Percentiles rank a stretch among this genome's conserved stretches.
Evolutionary conservation across 2,113 vertebrate genomes (phyloP).

Genomic region (Tiliqua scincoides): DNA sequence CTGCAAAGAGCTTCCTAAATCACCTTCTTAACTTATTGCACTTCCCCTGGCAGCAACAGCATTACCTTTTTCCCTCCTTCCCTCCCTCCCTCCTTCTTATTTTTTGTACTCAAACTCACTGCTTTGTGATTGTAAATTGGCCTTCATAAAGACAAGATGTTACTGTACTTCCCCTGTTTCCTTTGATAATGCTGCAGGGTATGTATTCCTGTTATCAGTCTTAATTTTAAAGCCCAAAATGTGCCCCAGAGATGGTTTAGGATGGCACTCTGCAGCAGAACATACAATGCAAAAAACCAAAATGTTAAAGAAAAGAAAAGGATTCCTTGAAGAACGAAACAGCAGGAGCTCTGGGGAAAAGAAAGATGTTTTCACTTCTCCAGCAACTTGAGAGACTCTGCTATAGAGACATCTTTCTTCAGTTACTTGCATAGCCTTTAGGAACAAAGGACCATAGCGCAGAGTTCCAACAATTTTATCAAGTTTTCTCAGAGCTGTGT

Average conservation of each 20-base stretch:
- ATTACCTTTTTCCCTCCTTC: rapidly evolving
- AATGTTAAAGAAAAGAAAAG: neutral
- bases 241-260: neutral
- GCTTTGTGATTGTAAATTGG: neutral
- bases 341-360: neutral
- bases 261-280: neutral
- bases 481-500: neutral
- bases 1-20: neutral
- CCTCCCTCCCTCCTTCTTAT: neutral
- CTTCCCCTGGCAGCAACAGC: neutral
- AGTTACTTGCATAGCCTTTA: neutral
- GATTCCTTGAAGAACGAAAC: neutral
- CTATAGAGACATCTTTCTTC: neutral
- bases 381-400: neutral
- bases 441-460: neutral
- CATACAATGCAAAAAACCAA: neutral
- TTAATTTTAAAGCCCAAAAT: neutral
- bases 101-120: neutral
- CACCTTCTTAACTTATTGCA: neutral
- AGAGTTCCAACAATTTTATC: neutral
- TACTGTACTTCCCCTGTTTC: neutral
- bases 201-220: neutral
- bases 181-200: neutral
- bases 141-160: neutral
- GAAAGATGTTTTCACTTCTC: neutral